A percentile compares a stretch with the other conserved stretches of the same genome.
phyloP scores from a whole-genome alignment of 2,113 vertebrate genomes.

The rat (Rattus norvegicus) region GRCr8 NC_086020.1:131403001-131403500 shows the following conservation, averaged over 20 bases:
- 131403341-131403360: slow-evolving; percentile 33
- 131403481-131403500: slow-evolving; percentile 82
- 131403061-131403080: neutral
- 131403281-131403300: neutral
- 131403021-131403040: neutral
- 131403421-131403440: slow-evolving; percentile 84
- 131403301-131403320: slow-evolving; percentile 36
- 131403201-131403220: neutral
- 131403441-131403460: slow-evolving; percentile 86
- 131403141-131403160: neutral
- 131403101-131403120: neutral
- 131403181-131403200: neutral
- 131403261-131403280: neutral
- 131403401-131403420: slow-evolving; percentile 83
- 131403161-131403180: slow-evolving; percentile 20
- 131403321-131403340: slow-evolving; percentile 70
- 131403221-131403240: slow-evolving; percentile 16
- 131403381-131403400: slow-evolving; percentile 55
- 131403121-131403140: neutral
- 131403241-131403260: neutral
- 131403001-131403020: neutral
- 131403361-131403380: slow-evolving; percentile 51
- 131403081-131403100: neutral
- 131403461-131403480: slow-evolving; percentile 85
- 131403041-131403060: neutral